These are phyloP conservation scores for Lophotriccus pileatus DNA, from an alignment of 2,797 vertebrate genomes.

Conservation along the genomic window DNA sequence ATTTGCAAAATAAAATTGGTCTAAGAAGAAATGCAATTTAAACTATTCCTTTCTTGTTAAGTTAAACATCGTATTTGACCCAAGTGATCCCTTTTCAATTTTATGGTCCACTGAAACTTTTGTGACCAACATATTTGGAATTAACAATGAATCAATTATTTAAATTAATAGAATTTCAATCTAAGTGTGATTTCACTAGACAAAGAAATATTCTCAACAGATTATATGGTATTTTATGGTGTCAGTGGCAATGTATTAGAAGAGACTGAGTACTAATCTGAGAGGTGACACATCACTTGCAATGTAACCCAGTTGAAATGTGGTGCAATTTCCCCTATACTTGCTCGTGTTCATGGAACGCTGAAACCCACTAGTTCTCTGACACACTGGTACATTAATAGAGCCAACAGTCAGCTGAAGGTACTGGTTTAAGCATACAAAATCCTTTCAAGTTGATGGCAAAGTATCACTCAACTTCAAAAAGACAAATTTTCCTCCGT, in stretches of 20 bases:
- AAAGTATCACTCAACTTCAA: background rate
- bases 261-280: background rate
- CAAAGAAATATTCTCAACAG: background rate
- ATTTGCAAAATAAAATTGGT: background rate
- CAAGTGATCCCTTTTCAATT: background rate
- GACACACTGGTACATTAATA: background rate
- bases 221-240: background rate
- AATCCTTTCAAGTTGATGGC: background rate
- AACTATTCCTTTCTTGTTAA: background rate
- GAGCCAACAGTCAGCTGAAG: background rate
- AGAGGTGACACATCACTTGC: accelerated
- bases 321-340: accelerated
- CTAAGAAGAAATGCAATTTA: background rate
- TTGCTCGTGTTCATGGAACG: background rate
- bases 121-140: background rate
- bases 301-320: background rate
- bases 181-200: background rate
- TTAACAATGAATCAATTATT: background rate
- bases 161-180: background rate
- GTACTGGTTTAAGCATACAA: background rate
- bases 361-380: background rate
- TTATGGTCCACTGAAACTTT: background rate
- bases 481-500: background rate
- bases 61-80: background rate
- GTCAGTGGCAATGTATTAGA: background rate